Base-by-base conservation (phyloP, 2,888 invertebrate species). In the Pristionchus maxplancki region DNA sequence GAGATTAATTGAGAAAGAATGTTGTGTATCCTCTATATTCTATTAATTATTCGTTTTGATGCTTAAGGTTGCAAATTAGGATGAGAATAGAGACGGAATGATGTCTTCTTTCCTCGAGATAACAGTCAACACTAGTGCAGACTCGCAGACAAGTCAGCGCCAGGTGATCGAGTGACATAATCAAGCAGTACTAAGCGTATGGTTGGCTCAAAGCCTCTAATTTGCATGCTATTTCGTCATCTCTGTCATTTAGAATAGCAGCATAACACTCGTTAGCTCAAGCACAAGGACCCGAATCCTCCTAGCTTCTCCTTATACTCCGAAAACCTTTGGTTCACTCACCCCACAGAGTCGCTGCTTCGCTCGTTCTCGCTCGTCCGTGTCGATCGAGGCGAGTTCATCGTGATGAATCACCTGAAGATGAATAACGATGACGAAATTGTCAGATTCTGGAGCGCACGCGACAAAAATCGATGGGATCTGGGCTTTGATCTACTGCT, bases 311-410 rank as follows among this genome's bases (percentile, higher is more conserved):
- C 11, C 44, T 9, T 44, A 9, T 44, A 11, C 24, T 20, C 58
- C 20, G 17, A 5, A 48, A 48, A 48, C 48, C 13, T 11, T 15
- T 13, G 20, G 20, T n/a, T 58, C 34, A 67, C 78, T 78, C 44
- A 78, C 82, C 82, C 37, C 6, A 50, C 24, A 15, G 24, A 40
- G 8, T 53, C 53, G 3, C 31, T 34, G 28, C 28, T 67, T 34
- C 53, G 50, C 13, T 83, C 82, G 24, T 53, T 50, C 44, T 83
- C 53, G 34, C 53, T 53, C 11, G 53, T 53, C 34, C 34, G 9
- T 9, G 44, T 48, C 48, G 44, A 81, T n/a, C 81, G 81, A 81
- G 82, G 82, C 53, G 82, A 53, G 34, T 34, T 83, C 82, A 83
- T 83, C 44, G 44, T 44, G 17, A 34, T 83, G 78, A 78, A 78